Base-by-base conservation (phyloP, 1,140 invertebrate species). In the Solenopsis fugax region DNA sequence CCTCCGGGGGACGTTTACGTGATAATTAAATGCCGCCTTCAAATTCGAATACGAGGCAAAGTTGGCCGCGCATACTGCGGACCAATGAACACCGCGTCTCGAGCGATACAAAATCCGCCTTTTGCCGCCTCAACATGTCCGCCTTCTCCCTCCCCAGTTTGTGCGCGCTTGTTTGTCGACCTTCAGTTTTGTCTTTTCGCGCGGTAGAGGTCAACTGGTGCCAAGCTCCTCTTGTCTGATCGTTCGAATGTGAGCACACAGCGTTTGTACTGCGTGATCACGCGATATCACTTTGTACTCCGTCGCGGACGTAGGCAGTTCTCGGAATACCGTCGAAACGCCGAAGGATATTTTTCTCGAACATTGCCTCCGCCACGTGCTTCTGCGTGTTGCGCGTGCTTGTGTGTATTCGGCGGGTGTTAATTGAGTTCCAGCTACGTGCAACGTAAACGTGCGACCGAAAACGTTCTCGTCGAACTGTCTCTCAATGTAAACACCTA, bases 171-270 rank as follows among this genome's bases (percentile, higher is more conserved):
- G 58, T 90, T 84, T 91, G 50, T 62, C 92, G 92, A 93, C 93
- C 93, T 93, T 93, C 90, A 88, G 75, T 88, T 45, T 85, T 86
- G 86, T 78, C 87, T 81, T 81, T 73, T 72, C 60, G 65, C 67
- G 21, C 56, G 86, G 48, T 92, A 93, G 92, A 93, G 93, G 93
- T 93, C 93, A 93, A 90, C 90, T 91, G 89, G 21, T 41, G 58
- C 48, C 29, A 7, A 10, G 41, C 60, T 84, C 60, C 54, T 80
- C 29, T 9, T 78, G 18, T 12, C 41, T 73, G 72, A 37, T 67
- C 62, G 64, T 87, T 64, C 37, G 52, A 89, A 73, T 87, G 52
- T 60, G 12, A 75, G 34, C 58, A 13, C 0, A 24, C 69, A 41
- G 10, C 16, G 13, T 29, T 50, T 29, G 4, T 67, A 21, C 37